Evolutionary conservation across 2,797 vertebrate genomes (phyloP).

Genomic region (Falco rusticolus): DNA sequence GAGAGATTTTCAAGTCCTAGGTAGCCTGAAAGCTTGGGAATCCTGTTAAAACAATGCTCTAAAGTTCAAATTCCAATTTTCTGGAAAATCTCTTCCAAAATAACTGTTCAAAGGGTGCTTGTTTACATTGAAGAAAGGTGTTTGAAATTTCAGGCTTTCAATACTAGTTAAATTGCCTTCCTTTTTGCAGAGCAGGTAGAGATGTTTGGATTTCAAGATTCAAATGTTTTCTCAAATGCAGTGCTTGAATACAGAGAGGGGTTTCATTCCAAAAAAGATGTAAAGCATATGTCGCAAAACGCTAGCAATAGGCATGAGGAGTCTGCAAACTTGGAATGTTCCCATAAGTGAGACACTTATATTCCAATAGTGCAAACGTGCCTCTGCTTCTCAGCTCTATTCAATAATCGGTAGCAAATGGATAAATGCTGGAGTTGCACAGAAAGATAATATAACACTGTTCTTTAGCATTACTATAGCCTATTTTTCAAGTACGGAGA

Average conservation of each 20-base stretch:
- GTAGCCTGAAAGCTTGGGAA: neutral
- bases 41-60: neutral
- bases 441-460: neutral
- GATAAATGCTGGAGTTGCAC: neutral
- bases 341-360: fast-evolving
- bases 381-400: neutral
- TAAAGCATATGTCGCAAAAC: fast-evolving
- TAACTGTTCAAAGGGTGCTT: neutral
- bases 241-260: neutral
- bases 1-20: neutral
- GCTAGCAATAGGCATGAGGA: neutral
- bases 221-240: neutral
- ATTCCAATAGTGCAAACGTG: neutral
- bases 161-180: neutral
- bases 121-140: neutral
- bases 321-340: neutral
- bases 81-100: neutral
- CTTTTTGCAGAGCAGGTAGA: neutral
- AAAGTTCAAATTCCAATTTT: neutral
- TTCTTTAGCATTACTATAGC: neutral
- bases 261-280: neutral
- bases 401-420: neutral
- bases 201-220: neutral
- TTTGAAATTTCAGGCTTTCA: fast-evolving
- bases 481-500: neutral